These are phyloP conservation scores for Carduelis carduelis DNA, from an alignment of 2,797 vertebrate species.

Conservation along the genomic window DNA sequence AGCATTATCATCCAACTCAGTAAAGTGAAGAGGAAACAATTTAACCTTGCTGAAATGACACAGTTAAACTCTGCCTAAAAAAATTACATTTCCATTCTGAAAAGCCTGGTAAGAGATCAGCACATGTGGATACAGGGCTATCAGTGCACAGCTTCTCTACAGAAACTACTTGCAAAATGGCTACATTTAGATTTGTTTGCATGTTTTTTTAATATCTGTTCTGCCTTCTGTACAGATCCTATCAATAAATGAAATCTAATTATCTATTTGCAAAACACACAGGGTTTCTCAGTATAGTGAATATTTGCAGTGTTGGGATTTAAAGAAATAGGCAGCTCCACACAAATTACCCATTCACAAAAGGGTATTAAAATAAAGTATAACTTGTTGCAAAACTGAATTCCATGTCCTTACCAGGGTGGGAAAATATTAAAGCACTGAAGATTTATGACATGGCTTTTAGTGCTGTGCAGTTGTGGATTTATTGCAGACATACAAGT, in stretches of 20 bases:
- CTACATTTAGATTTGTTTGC: neutral
- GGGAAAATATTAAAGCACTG: neutral
- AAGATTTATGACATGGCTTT: neutral
- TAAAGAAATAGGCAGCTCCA: neutral
- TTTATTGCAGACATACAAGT: constrained; percentile 8
- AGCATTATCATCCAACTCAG: neutral
- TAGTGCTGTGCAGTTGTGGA: neutral
- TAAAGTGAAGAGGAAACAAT: neutral
- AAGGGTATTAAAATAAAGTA: constrained; percentile 4
- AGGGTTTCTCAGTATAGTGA: neutral
- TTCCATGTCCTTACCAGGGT: constrained; percentile 30
- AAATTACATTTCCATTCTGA: neutral
- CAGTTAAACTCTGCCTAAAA: neutral
- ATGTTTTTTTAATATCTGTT: neutral
- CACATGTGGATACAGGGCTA: neutral
- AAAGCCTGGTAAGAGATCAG: neutral
- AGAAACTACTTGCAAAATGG: neutral
- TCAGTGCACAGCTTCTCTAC: neutral
- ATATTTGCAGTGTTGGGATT: neutral
- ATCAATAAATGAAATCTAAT: neutral
- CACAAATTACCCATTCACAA: constrained; percentile 34
- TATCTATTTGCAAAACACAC: neutral
- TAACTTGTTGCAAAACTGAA: constrained; percentile 43
- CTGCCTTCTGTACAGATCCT: neutral
- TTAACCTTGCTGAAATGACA: neutral